Evolutionary conservation across 2,113 vertebrate species (phyloP).

Genomic region (Bufo gargarizans): DNA sequence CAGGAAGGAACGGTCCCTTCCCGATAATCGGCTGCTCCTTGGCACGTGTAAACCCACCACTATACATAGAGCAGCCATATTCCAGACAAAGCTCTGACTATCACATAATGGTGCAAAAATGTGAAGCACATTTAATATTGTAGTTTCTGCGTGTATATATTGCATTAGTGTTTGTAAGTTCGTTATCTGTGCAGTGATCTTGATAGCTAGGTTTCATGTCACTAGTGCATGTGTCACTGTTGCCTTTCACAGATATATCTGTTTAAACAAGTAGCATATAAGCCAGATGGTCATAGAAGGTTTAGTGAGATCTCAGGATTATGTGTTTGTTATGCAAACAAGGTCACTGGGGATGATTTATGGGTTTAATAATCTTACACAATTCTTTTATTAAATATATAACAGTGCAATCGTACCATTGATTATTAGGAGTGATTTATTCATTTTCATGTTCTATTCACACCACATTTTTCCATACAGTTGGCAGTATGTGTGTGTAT

Average conservation of each 20-base stretch:
- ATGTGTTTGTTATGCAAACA: neutral
- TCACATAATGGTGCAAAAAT: neutral
- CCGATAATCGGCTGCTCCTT: too few relatives aligned
- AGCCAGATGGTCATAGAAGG: conserved; percentile 31
- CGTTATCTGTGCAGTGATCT: neutral
- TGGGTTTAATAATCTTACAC: neutral
- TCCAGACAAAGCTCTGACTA: neutral
- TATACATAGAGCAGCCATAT: neutral
- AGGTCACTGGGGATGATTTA: neutral
- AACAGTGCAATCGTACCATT: neutral
- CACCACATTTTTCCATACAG: neutral
- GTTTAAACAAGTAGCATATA: conserved; percentile 4
- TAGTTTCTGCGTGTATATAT: neutral
- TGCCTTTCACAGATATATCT: neutral
- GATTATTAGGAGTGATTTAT: neutral
- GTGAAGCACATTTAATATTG: neutral
- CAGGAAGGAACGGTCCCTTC: too few relatives aligned
- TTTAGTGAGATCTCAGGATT: conserved; percentile 7
- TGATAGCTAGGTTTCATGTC: conserved; percentile 7
- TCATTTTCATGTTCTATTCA: neutral
- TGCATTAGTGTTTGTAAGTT: neutral
- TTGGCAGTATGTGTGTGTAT: neutral
- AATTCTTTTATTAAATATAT: neutral
- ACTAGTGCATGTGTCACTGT: neutral
- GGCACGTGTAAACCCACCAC: too few relatives aligned